Evolutionary conservation across 2,113 vertebrate species (phyloP).

Genomic region (Struthio camelus): DNA sequence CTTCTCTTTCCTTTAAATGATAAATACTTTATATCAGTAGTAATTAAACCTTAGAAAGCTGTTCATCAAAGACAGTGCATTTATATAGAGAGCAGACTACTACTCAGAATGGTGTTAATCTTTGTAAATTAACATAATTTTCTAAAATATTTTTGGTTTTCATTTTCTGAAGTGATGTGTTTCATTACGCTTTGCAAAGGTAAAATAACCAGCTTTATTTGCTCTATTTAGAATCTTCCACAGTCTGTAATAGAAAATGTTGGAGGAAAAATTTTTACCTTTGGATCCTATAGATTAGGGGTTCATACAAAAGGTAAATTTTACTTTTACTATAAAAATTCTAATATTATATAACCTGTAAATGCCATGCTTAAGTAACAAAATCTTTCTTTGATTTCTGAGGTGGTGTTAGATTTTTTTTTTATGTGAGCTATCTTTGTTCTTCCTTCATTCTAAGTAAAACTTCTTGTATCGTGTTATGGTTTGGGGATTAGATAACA

Average conservation of each 20-base stretch:
- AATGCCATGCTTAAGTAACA: not conserved
- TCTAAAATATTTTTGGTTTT: not conserved
- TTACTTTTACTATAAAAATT: not conserved
- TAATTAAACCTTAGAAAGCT: not conserved
- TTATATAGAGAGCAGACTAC: not conserved
- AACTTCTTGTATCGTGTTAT: not conserved
- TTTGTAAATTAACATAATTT: not conserved
- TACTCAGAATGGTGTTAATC: not conserved
- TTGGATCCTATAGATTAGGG: slow-evolving; percentile 90
- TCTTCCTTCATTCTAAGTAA: not conserved
- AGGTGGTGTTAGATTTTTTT: not conserved
- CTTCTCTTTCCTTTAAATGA: not conserved
- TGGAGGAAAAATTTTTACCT: slow-evolving; percentile 92
- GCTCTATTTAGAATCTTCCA: slow-evolving; percentile 84
- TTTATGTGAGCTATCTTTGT: not conserved
- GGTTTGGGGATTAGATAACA: not conserved
- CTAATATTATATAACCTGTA: not conserved
- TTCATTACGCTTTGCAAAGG: not conserved
- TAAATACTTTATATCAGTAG: not conserved
- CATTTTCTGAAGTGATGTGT: not conserved
- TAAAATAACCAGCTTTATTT: slow-evolving; percentile 45
- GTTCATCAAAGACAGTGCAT: not conserved
- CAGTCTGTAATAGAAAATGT: slow-evolving; percentile 86
- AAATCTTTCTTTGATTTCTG: not conserved
- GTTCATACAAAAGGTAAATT: slow-evolving; percentile 89